phyloP scores from a whole-genome alignment of 2,797 vertebrate species.

The Diplodus puntazzo region DNA sequence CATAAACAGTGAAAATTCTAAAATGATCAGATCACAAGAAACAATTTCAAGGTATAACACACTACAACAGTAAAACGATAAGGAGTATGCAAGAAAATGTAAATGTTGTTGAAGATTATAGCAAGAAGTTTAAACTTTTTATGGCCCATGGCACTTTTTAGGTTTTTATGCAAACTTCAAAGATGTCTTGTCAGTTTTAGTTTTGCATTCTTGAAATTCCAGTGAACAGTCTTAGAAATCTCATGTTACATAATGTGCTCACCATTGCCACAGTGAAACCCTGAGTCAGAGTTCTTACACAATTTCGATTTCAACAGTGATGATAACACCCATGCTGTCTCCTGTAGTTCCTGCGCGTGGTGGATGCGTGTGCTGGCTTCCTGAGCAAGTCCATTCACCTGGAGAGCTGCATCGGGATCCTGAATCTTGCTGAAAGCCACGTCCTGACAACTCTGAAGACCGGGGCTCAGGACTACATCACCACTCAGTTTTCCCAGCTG shows the following conservation, averaged over 20 bases:
- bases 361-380: conserved; percentile 92
- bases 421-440: conserved; percentile 92
- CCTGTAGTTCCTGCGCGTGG: conserved; percentile 92
- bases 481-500: conserved; percentile 91
- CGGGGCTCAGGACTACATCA: conserved; percentile 90
- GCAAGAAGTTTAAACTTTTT: too few species aligned
- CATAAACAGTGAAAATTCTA: neutral
- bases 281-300: neutral
- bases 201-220: neutral
- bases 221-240: neutral
- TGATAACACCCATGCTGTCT: neutral
- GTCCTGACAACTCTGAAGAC: conserved; percentile 86
- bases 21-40: neutral
- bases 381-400: conserved; percentile 92
- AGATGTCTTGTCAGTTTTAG: neutral
- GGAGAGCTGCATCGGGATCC: conserved; percentile 94
- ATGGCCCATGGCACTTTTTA: neutral
- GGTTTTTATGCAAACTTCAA: neutral
- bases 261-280: neutral
- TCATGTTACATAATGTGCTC: neutral
- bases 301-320: neutral
- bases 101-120: neutral
- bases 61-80: neutral
- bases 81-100: neutral
- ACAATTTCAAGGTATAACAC: neutral